Evolutionary conservation across 2,888 invertebrate species (phyloP).

Genomic region (Drosophila borealis): DNA sequence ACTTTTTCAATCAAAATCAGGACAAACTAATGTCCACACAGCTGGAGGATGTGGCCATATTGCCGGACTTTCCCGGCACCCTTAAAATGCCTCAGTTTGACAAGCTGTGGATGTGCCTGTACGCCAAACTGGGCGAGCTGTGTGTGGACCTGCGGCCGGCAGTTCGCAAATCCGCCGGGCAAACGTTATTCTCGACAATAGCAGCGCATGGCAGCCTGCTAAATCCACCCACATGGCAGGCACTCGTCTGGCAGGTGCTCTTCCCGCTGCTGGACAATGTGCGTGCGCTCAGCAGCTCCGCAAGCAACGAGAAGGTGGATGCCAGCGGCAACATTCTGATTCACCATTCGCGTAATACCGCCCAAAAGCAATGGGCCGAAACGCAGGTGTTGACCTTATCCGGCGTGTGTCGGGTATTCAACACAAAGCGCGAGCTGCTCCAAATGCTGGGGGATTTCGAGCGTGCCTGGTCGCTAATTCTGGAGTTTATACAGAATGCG

Average conservation of each 20-base stretch:
- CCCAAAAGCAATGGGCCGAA: conserved; percentile 99
- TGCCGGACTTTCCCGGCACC: conserved; percentile 93
- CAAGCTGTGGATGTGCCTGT: conserved; percentile 98
- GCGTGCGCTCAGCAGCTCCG: conserved; percentile 88
- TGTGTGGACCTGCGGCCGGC: conserved; percentile 98
- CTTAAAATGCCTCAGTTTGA: conserved; percentile 95
- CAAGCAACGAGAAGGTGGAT: conserved; percentile 90
- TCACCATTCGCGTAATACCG: conserved; percentile 99
- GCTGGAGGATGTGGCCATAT: conserved; percentile 90
- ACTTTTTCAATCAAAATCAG: conserved; percentile 98
- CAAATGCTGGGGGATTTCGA: conserved; percentile 95
- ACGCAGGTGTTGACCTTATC: conserved; percentile 96
- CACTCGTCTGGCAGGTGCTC: conserved; percentile 96
- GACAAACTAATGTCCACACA: conserved; percentile 91
- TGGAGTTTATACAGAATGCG: conserved; percentile 97
- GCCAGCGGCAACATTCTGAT: conserved; percentile 97
- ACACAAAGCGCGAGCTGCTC: conserved; percentile 94
- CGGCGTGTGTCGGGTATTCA: conserved; percentile 97
- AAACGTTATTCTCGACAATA: conserved; percentile 98
- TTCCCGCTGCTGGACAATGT: conserved; percentile 98
- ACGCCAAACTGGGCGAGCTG: conserved; percentile 92
- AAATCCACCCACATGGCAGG: conserved; percentile 95
- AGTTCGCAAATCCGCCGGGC: conserved; percentile 97
- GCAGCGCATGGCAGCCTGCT: conserved; percentile 97
- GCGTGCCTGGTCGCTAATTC: conserved; percentile 95